Evolutionary conservation across 2,888 invertebrate species (phyloP).

Genomic region (Acronicta alni): DNA sequence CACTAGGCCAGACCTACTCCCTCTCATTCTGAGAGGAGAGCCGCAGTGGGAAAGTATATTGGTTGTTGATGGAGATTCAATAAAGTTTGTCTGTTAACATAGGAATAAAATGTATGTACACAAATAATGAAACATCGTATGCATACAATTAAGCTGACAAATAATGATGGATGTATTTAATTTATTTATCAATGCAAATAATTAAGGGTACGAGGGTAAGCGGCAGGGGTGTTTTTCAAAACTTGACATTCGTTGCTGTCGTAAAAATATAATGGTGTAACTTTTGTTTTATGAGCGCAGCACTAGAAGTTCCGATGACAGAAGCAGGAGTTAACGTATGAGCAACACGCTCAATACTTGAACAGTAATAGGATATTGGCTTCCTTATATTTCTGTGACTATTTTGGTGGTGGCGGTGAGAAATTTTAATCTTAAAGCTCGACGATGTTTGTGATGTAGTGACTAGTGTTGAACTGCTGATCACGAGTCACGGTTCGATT

Average conservation of each 20-base stretch:
- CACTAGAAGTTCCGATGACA: conserved; percentile 71
- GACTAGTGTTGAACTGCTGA: too few species aligned
- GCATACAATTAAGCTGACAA: conserved; percentile 59
- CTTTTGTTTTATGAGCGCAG: conserved; percentile 85
- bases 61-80: too few species aligned
- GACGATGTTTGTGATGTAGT: too few species aligned
- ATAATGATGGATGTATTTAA: too few species aligned
- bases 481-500: too few species aligned
- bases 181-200: too few species aligned
- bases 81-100: too few species aligned
- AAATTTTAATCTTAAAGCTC: too few species aligned
- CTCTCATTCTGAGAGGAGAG: too few species aligned
- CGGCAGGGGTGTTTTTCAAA: conserved; percentile 75
- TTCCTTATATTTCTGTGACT: conserved; percentile 17
- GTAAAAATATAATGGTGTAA: conserved; percentile 86
- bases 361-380: conserved; percentile 41
- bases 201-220: conserved; percentile 53
- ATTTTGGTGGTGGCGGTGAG: conserved; percentile 7
- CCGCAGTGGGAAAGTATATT: too few species aligned
- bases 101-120: neutral
- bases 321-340: conserved; percentile 67
- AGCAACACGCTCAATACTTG: conserved; percentile 43
- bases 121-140: conserved; percentile 55
- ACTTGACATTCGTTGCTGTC: conserved; percentile 85
- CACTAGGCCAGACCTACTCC: too few species aligned